Evolutionary conservation across 2,113 vertebrate genomes (phyloP).

Genomic region (Cichladusa arquata): DNA sequence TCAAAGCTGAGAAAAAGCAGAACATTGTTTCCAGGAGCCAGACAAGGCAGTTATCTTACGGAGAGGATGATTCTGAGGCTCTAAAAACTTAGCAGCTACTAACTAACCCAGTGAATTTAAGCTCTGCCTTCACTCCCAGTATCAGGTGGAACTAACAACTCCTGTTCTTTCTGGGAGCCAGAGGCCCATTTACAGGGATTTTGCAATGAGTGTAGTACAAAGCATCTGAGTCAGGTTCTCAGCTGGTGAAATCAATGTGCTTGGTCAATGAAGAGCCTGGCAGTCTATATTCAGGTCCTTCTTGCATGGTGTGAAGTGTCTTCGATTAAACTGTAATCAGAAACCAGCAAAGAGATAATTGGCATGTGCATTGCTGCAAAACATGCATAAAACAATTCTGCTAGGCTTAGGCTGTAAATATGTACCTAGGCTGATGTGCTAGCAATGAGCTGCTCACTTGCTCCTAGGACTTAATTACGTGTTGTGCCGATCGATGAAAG

Average conservation of each 20-base stretch:
- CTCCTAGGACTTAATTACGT: conserved; percentile 25
- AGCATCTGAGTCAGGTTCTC: background rate
- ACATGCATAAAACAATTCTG: background rate
- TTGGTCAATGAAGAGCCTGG: background rate
- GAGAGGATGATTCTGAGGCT: background rate
- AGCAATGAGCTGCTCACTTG: background rate
- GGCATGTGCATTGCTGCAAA: background rate
- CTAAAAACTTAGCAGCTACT: background rate
- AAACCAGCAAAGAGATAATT: conserved; percentile 1
- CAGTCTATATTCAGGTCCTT: background rate
- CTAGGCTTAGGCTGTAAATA: background rate
- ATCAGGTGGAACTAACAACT: background rate
- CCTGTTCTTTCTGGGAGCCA: background rate
- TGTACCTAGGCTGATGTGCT: background rate
- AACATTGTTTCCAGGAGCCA: background rate
- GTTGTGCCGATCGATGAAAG: background rate
- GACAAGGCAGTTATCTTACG: background rate
- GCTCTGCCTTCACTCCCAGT: background rate
- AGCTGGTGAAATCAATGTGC: background rate
- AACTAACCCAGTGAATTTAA: background rate
- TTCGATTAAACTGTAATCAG: conserved; percentile 5
- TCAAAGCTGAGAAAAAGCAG: conserved; percentile 8
- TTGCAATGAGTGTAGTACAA: background rate
- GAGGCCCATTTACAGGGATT: background rate
- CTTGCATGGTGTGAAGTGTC: background rate